Evolutionary conservation across 2,888 invertebrate genomes (phyloP).

Genomic region (Trissolcus japonicus): DNA sequence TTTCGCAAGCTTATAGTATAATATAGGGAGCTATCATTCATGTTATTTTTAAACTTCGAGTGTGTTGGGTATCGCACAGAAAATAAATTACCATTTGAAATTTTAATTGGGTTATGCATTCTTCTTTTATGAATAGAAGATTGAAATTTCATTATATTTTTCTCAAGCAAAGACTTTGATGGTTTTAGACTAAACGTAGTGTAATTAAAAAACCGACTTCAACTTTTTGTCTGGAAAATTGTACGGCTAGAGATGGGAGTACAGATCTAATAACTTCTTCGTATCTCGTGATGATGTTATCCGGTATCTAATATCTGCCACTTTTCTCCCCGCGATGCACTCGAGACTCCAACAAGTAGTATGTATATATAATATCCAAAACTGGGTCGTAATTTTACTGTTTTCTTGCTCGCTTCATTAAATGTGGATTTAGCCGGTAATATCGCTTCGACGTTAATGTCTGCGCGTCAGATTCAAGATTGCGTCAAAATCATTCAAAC

Average conservation of each 20-base stretch:
- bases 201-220: neutral
- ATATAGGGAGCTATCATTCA: too few relatives aligned
- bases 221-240: constrained; percentile 8
- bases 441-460: constrained; percentile 18
- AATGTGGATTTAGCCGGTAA: constrained; percentile 40
- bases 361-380: constrained; percentile 57
- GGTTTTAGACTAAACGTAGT: too few relatives aligned
- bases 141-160: too few relatives aligned
- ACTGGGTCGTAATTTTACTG: constrained; percentile 63
- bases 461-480: constrained; percentile 1
- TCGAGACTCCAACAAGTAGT: constrained; percentile 60
- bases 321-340: constrained; percentile 27
- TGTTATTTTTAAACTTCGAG: too few relatives aligned
- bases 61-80: too few relatives aligned
- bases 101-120: too few relatives aligned
- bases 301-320: constrained; percentile 30
- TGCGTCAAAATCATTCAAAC: constrained; percentile 17
- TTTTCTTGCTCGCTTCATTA: constrained; percentile 45
- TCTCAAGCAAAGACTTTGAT: too few relatives aligned
- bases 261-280: constrained; percentile 27
- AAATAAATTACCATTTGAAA: too few relatives aligned
- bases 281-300: constrained; percentile 12
- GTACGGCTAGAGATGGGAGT: constrained; percentile 23
- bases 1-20: too few relatives aligned
- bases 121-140: too few relatives aligned